These are phyloP conservation scores for Ictalurus punctatus DNA, from an alignment of 2,113 vertebrate genomes.

Conservation along the genomic window DNA sequence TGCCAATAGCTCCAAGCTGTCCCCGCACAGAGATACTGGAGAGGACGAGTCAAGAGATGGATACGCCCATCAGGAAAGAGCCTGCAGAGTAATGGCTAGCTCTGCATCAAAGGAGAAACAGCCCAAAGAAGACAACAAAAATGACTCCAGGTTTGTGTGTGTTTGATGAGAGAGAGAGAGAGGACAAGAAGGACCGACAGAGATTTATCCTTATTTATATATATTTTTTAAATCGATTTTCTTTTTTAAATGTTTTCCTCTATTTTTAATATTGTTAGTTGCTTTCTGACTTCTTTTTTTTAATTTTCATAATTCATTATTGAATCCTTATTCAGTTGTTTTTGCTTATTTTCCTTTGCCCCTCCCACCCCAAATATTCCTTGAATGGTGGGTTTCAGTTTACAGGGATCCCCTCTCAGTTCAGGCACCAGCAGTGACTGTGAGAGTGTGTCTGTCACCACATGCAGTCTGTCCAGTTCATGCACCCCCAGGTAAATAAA, in stretches of 20 bases:
- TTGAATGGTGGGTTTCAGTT: slow-evolving; percentile 71
- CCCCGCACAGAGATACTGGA: slow-evolving; percentile 53
- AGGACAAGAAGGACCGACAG: background rate
- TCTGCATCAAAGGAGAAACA: slow-evolving; percentile 51
- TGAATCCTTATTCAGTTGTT: slow-evolving; percentile 34
- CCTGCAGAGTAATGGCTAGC: slow-evolving; percentile 63
- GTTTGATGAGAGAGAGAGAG: background rate
- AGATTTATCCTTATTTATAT: background rate
- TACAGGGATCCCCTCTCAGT: slow-evolving; percentile 84
- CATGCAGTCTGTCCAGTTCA: slow-evolving; percentile 89
- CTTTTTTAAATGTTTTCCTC: background rate
- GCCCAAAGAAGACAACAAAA: slow-evolving; percentile 43
- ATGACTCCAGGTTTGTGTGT: slow-evolving; percentile 41
- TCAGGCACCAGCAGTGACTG: slow-evolving; percentile 89
- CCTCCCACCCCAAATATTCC: slow-evolving; percentile 45
- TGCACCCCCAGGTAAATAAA: slow-evolving; percentile 83
- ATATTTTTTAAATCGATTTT: background rate
- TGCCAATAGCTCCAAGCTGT: slow-evolving; percentile 61
- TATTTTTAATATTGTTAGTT: slow-evolving; percentile 15
- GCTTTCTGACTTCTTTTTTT: background rate
- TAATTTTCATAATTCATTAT: slow-evolving; percentile 26
- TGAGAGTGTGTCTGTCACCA: slow-evolving; percentile 90
- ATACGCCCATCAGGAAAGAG: slow-evolving; percentile 63
- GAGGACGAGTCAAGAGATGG: slow-evolving; percentile 60
- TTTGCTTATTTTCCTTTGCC: slow-evolving; percentile 35